phyloP scores from a whole-genome alignment of 2,113 vertebrate genomes.

The Eidolon helvum region DNA sequence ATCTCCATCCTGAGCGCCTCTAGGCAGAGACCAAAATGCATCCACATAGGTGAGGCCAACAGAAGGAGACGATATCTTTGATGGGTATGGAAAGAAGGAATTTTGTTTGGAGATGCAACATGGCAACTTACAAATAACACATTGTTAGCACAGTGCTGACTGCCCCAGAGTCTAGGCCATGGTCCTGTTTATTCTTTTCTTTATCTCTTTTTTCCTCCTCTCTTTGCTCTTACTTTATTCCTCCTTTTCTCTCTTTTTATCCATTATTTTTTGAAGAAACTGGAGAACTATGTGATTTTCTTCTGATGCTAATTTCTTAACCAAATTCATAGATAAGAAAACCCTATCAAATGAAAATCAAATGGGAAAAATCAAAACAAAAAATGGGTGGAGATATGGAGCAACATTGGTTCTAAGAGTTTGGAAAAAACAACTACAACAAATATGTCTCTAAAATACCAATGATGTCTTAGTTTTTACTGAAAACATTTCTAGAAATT shows the following conservation, averaged over 20 bases:
- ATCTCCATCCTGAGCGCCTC: not conserved
- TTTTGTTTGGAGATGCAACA: not conserved
- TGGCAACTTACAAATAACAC: not conserved
- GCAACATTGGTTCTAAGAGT: not conserved
- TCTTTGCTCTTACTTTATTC: not conserved
- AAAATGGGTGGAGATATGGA: not conserved
- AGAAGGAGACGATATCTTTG: too few species aligned
- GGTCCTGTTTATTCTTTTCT: not conserved
- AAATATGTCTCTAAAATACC: not conserved
- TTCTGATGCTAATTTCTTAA: not conserved
- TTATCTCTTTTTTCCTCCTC: not conserved
- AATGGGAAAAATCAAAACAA: not conserved
- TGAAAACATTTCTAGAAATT: not conserved
- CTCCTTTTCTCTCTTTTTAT: not conserved
- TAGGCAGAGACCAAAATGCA: not conserved
- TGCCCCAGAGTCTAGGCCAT: not conserved
- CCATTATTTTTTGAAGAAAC: not conserved
- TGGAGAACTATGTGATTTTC: not conserved
- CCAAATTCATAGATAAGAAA: not conserved
- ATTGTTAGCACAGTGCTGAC: not conserved
- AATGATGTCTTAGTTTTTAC: not conserved
- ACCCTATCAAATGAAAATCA: not conserved
- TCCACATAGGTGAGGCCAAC: not conserved
- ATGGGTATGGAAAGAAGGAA: too few species aligned
- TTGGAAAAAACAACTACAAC: not conserved